Conservation (phyloP, 2,113 vertebrate genomes). For the Sprattus sprattus region DNA sequence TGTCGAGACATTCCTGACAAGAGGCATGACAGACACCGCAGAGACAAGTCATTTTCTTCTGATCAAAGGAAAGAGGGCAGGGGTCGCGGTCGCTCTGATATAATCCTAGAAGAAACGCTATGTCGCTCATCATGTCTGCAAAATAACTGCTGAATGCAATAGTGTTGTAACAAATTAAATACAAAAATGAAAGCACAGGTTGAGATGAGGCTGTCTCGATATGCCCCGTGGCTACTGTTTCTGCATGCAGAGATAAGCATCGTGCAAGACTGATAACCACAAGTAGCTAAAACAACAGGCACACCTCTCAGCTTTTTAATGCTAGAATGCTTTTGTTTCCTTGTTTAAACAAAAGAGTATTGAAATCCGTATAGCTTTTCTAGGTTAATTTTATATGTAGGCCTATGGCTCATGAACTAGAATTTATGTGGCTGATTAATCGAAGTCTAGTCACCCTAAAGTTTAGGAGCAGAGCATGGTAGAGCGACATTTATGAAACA, state of each 20-base stretch:
- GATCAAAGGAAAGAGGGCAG: background rate
- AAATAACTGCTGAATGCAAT: background rate
- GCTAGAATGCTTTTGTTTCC: background rate
- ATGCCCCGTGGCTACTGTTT: background rate
- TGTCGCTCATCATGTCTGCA: background rate
- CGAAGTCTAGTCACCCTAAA: no score
- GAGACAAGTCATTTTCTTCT: background rate
- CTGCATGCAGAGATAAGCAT: background rate
- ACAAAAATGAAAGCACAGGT: background rate
- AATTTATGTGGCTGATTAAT: no score
- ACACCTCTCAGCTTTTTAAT: background rate
- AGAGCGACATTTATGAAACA: background rate
- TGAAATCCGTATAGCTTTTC: background rate
- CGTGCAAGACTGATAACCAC: background rate
- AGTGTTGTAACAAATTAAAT: background rate
- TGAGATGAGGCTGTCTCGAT: background rate
- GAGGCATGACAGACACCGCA: background rate
- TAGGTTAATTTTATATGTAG: no score
- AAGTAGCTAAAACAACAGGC: background rate
- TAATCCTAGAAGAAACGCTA: no score
- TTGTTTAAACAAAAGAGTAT: background rate
- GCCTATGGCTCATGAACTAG: no score
- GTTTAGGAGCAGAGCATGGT: no score
- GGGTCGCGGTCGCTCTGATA: no score
- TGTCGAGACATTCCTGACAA: slow-evolving; percentile 59